A percentile compares a stretch with the other conserved stretches of the same genome.
Evolutionary conservation across 2,888 invertebrate species (phyloP).

Genomic region (Protophormia terraenovae): DNA sequence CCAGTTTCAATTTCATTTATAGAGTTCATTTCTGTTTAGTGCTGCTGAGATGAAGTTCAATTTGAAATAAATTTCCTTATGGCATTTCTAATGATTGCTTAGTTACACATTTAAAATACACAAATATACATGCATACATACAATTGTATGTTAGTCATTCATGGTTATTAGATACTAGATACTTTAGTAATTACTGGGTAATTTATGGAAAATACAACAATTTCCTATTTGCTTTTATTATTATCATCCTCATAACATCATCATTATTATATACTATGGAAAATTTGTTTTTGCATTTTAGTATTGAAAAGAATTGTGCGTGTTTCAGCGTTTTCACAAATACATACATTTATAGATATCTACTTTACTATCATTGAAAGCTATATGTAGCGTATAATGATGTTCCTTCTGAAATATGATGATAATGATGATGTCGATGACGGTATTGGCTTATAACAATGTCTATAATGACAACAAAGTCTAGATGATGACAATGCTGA

Average conservation of each 20-base stretch:
- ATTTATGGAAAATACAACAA: constrained; percentile 59
- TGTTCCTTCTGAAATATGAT: too few species aligned
- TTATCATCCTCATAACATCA: constrained; percentile 2
- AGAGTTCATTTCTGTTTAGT: background rate
- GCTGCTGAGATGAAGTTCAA: background rate
- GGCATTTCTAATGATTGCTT: background rate
- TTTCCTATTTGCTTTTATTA: constrained; percentile 49
- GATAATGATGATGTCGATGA: background rate
- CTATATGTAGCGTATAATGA: background rate
- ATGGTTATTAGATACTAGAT: background rate
- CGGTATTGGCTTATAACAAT: background rate
- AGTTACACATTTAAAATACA: background rate
- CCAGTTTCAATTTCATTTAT: background rate
- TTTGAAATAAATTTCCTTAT: constrained; percentile 3
- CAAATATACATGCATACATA: too few species aligned
- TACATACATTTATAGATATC: too few species aligned
- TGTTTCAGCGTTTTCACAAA: constrained; percentile 51
- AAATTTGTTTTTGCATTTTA: background rate
- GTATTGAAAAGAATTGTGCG: constrained; percentile 52
- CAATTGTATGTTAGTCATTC: background rate
- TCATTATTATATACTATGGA: background rate
- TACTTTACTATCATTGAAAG: background rate
- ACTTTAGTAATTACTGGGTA: constrained; percentile 55
- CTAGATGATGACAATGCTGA: background rate
- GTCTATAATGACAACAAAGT: background rate